These are phyloP conservation scores for Cavia porcellus DNA, from an alignment of 2,113 vertebrate genomes.

Conservation along the genomic window DNA sequence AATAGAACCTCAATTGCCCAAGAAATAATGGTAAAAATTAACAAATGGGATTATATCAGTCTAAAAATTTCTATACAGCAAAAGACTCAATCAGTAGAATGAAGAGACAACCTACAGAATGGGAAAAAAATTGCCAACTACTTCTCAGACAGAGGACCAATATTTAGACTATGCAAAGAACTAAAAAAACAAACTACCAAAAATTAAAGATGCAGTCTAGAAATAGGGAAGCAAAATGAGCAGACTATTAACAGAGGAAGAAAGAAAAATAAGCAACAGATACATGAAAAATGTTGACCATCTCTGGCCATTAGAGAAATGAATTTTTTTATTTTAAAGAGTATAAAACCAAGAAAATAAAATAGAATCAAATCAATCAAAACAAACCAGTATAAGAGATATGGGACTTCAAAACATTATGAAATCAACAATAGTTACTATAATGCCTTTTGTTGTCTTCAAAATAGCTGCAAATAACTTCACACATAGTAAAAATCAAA, in stretches of 20 bases:
- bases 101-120: background rate
- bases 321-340: background rate
- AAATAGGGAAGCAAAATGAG: background rate
- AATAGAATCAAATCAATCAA: too few species aligned
- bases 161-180: background rate
- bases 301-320: background rate
- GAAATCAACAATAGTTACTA: too few species aligned
- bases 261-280: background rate
- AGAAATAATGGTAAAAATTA: background rate
- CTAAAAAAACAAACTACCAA: background rate
- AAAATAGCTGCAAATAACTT: too few species aligned
- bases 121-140: background rate
- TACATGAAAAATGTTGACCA: background rate
- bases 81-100: background rate
- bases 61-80: background rate
- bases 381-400: too few species aligned
- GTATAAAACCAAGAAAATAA: too few species aligned
- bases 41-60: background rate
- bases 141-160: background rate
- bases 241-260: background rate
- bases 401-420: too few species aligned
- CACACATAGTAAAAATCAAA: too few species aligned
- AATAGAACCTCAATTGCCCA: background rate
- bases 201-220: background rate
- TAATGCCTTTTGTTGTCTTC: too few species aligned